Percentiles rank a stretch among this genome's conserved stretches.
Conservation (phyloP, 1,140 invertebrate genomes). For the Conus ventricosus region DNA sequence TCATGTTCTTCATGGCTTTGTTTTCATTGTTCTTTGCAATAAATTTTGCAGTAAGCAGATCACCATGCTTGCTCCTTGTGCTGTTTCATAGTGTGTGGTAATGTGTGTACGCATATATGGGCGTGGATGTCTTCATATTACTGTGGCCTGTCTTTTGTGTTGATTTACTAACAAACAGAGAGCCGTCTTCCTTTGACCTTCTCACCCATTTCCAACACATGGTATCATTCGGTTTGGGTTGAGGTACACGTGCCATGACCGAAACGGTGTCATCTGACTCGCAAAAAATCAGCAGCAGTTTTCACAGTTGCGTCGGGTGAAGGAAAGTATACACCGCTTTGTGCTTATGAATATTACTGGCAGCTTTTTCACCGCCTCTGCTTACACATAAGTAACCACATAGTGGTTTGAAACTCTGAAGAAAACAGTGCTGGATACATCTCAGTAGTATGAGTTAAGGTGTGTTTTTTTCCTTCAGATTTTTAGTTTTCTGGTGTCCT, state of each 20-base stretch:
- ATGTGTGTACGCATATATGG: background rate
- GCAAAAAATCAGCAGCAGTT: background rate
- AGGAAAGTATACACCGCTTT: background rate
- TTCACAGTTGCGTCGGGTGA: background rate
- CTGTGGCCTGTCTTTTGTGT: background rate
- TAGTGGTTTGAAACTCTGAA: background rate
- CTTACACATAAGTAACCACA: too few relatives aligned
- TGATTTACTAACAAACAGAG: constrained; percentile 3
- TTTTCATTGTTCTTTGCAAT: constrained; percentile 20
- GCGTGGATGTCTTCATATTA: background rate
- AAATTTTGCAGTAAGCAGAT: background rate
- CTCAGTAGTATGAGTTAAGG: background rate
- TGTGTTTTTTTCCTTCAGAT: background rate
- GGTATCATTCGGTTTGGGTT: background rate
- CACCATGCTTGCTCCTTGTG: constrained; percentile 3
- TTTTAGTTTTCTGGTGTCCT: background rate
- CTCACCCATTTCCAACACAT: background rate
- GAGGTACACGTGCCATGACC: background rate
- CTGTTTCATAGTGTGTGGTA: background rate
- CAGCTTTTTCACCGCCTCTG: background rate
- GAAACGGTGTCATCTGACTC: background rate
- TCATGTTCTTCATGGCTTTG: background rate
- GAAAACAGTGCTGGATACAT: constrained; percentile 30
- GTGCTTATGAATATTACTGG: background rate
- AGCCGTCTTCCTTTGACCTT: background rate